Evolutionary conservation across 1,140 invertebrate species (phyloP), one percentile per base, ranked within the genome.

Genomic region (Ptiloglossa arizonensis): DNA sequence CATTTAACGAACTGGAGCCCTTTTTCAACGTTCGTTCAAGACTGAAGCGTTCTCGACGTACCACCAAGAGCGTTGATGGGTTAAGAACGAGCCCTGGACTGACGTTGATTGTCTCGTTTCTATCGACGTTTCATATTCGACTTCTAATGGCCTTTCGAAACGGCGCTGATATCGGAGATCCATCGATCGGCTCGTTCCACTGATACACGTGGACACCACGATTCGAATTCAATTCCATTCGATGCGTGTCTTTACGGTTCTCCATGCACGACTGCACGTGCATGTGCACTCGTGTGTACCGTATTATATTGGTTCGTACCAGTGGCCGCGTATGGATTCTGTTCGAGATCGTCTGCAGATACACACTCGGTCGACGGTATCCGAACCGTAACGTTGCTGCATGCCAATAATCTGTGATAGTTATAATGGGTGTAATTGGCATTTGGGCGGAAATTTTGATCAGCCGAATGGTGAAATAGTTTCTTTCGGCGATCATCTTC

Each of bases 261-360:
- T n/a, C 44, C 32, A 46, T 77, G 74, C 56, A 70, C 44, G 19
- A 15, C 38, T 46, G 38, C 17, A 35, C 41, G 11, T 70, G 69
- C 50, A 60, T 44, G 67, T 74, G 72, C 78, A 70, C 72, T 56
- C 68, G 60, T 74, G 74, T 71, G 69, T 54, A 63, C 67, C 64
- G 75, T 77, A 80, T 83, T 78, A 82, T 83, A 86, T 86, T 59
- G 84, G 79, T 81, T 81, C 70, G 35, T 60, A 69, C 19, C 17
- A 2, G 38, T 15, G 24, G 17, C 19, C 41, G 6, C 32, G 41
- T 59, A 67, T 59, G 32, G 73, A 76, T 69, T 69, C 29, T 56
- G 64, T 3, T 48, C 38, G 64, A 76, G 64, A 76, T 76, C 64
- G 64, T 59, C 64, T 27, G 54, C 19, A 29, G 72, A 75, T 57